These are phyloP conservation scores for Drosophila differens DNA, from an alignment of 2,888 invertebrate species.

Conservation along the genomic window DNA sequence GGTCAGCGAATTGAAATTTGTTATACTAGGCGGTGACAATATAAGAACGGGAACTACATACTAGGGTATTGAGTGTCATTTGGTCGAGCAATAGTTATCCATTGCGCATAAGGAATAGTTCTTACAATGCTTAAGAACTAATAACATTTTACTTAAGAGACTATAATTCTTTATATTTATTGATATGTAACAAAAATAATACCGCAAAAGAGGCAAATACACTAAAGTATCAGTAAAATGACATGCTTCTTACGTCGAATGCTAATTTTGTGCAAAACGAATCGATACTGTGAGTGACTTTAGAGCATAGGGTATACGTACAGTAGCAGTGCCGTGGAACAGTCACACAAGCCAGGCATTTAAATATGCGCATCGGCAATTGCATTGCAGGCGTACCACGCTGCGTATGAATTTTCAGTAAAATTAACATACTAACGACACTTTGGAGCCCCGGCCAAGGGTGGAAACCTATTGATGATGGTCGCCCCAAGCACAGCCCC, in stretches of 20 bases:
- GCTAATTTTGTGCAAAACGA: background rate
- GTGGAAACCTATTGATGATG: conserved; percentile 58
- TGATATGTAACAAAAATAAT: background rate
- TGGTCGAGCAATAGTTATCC: background rate
- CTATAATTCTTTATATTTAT: background rate
- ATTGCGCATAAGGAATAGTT: background rate
- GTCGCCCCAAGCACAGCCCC: conserved; percentile 39
- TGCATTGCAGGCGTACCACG: conserved; percentile 67
- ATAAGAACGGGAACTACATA: conserved; percentile 4
- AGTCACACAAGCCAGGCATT: conserved; percentile 52
- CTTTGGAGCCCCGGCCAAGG: conserved; percentile 49
- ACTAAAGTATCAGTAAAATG: background rate
- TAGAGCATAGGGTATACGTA: conserved; percentile 25
- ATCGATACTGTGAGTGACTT: background rate
- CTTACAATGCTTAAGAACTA: background rate
- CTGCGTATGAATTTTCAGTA: conserved; percentile 69
- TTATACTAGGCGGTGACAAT: conserved; percentile 42
- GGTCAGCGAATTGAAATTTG: conserved; percentile 55
- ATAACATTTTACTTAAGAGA: background rate
- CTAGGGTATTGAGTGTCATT: conserved; percentile 12
- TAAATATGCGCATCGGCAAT: conserved; percentile 69
- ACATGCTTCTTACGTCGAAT: background rate
- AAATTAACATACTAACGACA: conserved; percentile 70
- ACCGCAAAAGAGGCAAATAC: background rate
- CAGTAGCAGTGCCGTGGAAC: conserved; percentile 21